These are phyloP conservation scores for Butastur rufipennis DNA, from an alignment of 2,113 vertebrate species.

Conservation along the genomic window DNA sequence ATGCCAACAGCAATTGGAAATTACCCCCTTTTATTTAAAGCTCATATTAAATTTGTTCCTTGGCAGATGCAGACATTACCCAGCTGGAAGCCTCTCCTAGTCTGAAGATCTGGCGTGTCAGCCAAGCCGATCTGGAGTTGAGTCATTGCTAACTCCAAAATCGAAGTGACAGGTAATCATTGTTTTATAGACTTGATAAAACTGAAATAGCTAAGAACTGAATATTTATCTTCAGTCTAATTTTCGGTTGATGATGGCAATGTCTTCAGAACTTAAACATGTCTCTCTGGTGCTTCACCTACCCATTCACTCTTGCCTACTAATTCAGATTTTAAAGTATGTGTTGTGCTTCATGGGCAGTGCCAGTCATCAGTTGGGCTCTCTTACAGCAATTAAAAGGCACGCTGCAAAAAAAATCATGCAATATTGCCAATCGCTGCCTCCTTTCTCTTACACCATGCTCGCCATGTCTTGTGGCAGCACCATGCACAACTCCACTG, in stretches of 20 bases:
- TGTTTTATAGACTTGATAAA: not conserved
- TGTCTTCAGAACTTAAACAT: accelerated
- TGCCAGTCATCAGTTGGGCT: not conserved
- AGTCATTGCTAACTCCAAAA: not conserved
- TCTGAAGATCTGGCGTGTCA: not conserved
- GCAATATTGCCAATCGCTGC: accelerated
- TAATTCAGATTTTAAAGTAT: not conserved
- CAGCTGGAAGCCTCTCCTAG: not conserved
- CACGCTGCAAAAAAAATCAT: not conserved
- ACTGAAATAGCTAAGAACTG: not conserved
- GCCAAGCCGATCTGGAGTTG: not conserved
- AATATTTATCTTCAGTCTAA: not conserved
- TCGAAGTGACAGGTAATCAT: not conserved
- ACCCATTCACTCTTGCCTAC: not conserved
- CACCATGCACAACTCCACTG: accelerated
- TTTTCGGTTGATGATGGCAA: accelerated
- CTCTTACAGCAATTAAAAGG: not conserved
- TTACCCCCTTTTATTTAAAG: not conserved
- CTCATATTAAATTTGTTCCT: accelerated
- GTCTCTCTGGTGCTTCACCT: not conserved
- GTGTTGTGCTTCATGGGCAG: not conserved
- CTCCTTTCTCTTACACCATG: not conserved
- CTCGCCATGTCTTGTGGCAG: accelerated
- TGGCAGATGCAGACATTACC: not conserved
- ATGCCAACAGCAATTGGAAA: not conserved